Evolutionary conservation across 2,113 vertebrate genomes (phyloP), one percentile per base, ranked within the genome.

Genomic region (Alosa alosa): DNA sequence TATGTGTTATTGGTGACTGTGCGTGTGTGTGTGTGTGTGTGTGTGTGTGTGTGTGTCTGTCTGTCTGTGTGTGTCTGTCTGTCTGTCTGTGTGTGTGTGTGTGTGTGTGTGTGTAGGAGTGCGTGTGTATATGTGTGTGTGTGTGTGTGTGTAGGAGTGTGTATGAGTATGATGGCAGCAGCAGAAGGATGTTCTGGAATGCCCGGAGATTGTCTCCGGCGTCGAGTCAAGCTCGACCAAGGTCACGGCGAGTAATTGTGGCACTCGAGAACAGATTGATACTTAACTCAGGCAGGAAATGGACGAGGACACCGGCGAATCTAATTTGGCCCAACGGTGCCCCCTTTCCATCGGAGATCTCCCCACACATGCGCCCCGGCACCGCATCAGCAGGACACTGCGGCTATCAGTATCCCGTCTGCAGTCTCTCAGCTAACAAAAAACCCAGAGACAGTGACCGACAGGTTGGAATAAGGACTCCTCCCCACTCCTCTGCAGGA

Each of bases 211-310:
- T 78, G 72, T 78, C 72, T 78, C 72, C 10, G 36, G 72, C 31
- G 15, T 36, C 5, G 72, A 39, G 72, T 17, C 3, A 10, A 2
- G 31, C 72, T 39, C 0, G 64, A 36, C 84, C 84, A 85, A 85
- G 84, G 84, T 85, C 84, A 52, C 22, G 22, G 57, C 13, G 25
- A 75, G 49, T 78, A 78, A 78, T 64, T 84, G 84, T 22, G 39
- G 8, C 68, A 47, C 25, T 85, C 45, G 31, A 52, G 46, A 52
- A 4, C 31, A 20, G 46, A 52, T 50, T 81, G 46, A 52, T 85
- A 52, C 20, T 78, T 84, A 49, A 78, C 72, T 50, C 31, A 81
- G 45, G 17, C 25, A 39, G n/a, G 64, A 84, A 36, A 50, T 84
- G 31, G 18, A 78, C 6, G 68, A 84, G 44, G 68, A 84, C 9